Conservation (phyloP, 2,888 invertebrate genomes). For the Eupeodes luniger region DNA sequence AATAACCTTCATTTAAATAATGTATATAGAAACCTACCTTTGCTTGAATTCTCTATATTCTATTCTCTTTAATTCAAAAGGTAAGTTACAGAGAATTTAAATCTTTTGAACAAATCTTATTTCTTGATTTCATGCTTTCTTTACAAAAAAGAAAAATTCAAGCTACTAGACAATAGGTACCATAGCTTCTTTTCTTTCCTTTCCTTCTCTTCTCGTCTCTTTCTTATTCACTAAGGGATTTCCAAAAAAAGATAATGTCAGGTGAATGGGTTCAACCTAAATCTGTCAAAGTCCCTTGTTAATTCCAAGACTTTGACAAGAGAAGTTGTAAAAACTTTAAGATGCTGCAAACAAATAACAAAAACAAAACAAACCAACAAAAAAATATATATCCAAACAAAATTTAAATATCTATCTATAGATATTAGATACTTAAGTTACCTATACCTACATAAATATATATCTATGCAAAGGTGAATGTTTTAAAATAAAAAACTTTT, state of each 20-base stretch:
- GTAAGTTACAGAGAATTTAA: not conserved
- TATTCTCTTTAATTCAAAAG: not conserved
- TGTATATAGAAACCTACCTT: not conserved
- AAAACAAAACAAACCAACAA: not conserved
- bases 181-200: not conserved
- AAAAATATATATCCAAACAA: not conserved
- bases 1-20: not conserved
- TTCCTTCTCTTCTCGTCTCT: not conserved
- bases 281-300: slow-evolving; percentile 48
- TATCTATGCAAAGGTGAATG: not conserved
- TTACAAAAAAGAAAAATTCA: not conserved
- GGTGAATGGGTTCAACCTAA: slow-evolving; percentile 29
- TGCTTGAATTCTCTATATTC: not conserved
- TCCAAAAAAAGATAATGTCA: slow-evolving; percentile 31
- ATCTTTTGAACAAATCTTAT: slow-evolving; percentile 23
- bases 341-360: not conserved
- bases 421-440: not conserved
- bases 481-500: not conserved
- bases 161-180: not conserved
- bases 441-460: not conserved
- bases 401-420: not conserved
- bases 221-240: slow-evolving; percentile 35
- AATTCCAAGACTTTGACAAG: slow-evolving; percentile 37
- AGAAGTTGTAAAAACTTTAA: slow-evolving; percentile 27
- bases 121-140: slow-evolving; percentile 7